Evolutionary conservation across 2,113 vertebrate species (phyloP), one percentile per base, ranked within the genome.

Genomic region (Parus major): DNA sequence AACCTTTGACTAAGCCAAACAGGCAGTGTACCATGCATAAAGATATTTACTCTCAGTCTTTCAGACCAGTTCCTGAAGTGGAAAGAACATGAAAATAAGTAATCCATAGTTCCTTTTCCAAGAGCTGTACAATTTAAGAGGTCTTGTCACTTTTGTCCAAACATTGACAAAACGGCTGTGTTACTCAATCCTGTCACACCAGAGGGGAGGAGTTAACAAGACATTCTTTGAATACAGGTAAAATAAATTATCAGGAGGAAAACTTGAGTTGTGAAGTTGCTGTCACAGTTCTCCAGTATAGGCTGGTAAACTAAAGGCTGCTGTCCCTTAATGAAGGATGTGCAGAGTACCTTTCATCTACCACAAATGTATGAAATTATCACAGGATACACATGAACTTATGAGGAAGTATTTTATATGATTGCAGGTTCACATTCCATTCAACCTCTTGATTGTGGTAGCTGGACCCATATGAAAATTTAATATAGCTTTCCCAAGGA

Each of bases 61-160:
- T 52, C 29, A 65, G 12, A 39, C 6, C 0, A 0, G 14, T 4
- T 82, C 5, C 29, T 60, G 14, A 86, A 39, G 25, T 9, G 76
- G 39, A 53, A 84, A 50, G 11, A 78, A 50, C 10, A 15, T 23
- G 16, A 80, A 82, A 71, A 46, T 23, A 73, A 78, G 3, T 64
- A 76, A 82, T 41, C 28, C 18, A 35, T 29, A 35, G 2, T 11
- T 77, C 3, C 7, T 55, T 81, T 86, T 22, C 10, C 52, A 75
- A 70, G 39, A 86, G 1, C 12, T 1, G 1, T 11, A 22, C 0
- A 0, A 56, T 59, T 75, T 52, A 42, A 21, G 27, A 75, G 4
- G 8, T 70, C 5, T 35, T 20, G 11, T 82, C 19, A 33, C 33
- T 84, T 91, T 82, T 64, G 28, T 49, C 39, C 41, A 60, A 25